Evolutionary conservation across 2,797 vertebrate species (phyloP).

Genomic region (Crypturellus tataupa): DNA sequence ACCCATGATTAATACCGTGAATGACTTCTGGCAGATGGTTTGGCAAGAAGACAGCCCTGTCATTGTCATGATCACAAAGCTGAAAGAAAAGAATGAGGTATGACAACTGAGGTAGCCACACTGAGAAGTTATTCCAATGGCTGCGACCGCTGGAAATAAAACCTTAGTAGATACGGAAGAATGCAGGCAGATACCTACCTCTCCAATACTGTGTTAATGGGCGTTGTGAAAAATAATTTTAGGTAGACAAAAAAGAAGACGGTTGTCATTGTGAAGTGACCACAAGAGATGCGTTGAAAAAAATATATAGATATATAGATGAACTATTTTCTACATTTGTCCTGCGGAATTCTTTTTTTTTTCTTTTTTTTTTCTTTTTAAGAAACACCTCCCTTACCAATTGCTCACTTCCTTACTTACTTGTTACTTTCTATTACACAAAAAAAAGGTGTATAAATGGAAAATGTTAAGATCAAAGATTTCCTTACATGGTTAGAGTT

Average conservation of each 20-base stretch:
- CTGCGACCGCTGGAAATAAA: background rate
- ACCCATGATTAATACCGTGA: constrained; percentile 98
- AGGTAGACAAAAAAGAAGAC: background rate
- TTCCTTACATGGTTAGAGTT: background rate
- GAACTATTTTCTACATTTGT: background rate
- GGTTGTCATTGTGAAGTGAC: background rate
- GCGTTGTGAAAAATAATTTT: background rate
- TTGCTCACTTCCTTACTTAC: background rate
- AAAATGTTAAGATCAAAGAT: background rate
- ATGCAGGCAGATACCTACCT: background rate
- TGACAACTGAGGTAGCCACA: constrained; percentile 6
- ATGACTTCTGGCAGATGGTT: constrained; percentile 98
- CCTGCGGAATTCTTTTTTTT: background rate
- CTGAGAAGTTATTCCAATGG: background rate
- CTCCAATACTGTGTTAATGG: background rate
- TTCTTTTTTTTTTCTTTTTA: background rate
- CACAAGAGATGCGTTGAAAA: background rate
- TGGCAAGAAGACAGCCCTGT: constrained; percentile 95
- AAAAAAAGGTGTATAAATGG: background rate
- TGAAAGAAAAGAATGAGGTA: constrained; percentile 99
- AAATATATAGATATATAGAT: background rate
- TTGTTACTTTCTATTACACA: background rate
- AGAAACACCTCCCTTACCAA: background rate
- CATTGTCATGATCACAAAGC: constrained; percentile 98
- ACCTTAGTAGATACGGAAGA: background rate